A percentile compares a stretch with the other conserved stretches of the same genome.
Conservation (phyloP, 2,888 invertebrate genomes). For the Euplexia lucipara region DNA sequence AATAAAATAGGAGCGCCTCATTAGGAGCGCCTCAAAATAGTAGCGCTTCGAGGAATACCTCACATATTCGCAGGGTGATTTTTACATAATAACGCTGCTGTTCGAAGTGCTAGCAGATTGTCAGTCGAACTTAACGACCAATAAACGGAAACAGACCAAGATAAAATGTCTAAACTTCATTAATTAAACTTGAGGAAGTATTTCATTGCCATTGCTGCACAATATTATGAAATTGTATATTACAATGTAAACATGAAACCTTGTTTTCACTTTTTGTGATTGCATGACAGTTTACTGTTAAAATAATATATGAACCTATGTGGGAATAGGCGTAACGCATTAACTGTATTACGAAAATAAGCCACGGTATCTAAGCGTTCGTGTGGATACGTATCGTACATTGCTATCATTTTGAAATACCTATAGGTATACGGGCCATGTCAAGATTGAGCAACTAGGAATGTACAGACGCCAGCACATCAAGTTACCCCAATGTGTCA, state of each 20-base stretch:
- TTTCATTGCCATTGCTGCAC: conserved; percentile 47
- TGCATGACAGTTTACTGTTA: conserved; percentile 82
- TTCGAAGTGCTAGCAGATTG: conserved; percentile 3
- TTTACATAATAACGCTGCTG: no score
- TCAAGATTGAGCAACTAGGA: conserved; percentile 25
- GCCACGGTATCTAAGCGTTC: conserved; percentile 27
- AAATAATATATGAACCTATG: conserved; percentile 71
- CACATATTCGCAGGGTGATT: no score
- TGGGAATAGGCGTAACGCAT: conserved; percentile 75
- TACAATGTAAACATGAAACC: conserved; percentile 77
- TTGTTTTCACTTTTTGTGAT: conserved; percentile 86
- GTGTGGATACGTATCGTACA: conserved; percentile 20
- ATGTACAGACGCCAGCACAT: no score
- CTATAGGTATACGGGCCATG: conserved; percentile 24
- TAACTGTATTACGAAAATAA: conserved; percentile 62
- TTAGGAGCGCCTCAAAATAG: no score
- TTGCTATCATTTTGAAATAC: conserved; percentile 42
- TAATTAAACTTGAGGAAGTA: conserved; percentile 49
- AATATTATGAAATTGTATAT: conserved; percentile 60
- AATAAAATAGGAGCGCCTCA: no score
- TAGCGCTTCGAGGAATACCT: no score
- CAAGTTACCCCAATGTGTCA: no score
- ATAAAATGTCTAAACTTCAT: conserved; percentile 23
- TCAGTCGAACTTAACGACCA: conserved; percentile 26
- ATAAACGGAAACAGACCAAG: conserved; percentile 34